Conservation (phyloP, 2,113 vertebrate species). For the Thunnus maccoyii region DNA sequence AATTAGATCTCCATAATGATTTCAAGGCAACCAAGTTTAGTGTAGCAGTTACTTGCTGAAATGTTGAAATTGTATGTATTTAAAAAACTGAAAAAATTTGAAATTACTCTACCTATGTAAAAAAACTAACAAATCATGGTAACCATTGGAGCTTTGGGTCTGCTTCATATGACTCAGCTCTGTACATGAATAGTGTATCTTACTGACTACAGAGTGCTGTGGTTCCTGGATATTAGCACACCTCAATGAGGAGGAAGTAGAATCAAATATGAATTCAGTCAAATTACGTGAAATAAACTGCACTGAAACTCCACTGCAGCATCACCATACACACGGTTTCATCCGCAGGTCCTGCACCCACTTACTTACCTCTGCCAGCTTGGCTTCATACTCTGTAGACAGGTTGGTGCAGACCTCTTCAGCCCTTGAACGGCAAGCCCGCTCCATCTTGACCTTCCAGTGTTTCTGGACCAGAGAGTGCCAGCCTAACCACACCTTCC, state of each 20-base stretch:
- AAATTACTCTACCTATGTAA: neutral
- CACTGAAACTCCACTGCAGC: too few species aligned
- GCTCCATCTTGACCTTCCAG: slow-evolving; percentile 91
- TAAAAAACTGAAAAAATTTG: neutral
- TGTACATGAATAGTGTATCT: neutral
- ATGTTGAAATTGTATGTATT: slow-evolving; percentile 17
- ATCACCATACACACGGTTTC: neutral
- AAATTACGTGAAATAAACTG: too few species aligned
- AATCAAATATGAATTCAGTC: neutral
- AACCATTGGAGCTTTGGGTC: neutral
- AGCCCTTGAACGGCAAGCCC: slow-evolving; percentile 90
- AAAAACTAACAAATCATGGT: neutral
- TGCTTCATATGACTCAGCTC: neutral
- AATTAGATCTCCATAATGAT: neutral
- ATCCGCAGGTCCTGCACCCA: neutral
- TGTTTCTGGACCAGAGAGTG: slow-evolving; percentile 82
- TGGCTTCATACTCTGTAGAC: slow-evolving; percentile 90
- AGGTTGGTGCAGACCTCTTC: slow-evolving; percentile 93
- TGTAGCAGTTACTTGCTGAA: slow-evolving; percentile 11
- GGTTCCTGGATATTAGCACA: neutral
- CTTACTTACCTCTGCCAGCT: slow-evolving; percentile 87
- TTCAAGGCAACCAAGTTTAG: slow-evolving; percentile 28
- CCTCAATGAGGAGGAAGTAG: neutral
- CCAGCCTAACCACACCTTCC: slow-evolving; percentile 92
- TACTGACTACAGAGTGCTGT: neutral